These are phyloP conservation scores for Synergus japonicus DNA, from an alignment of 2,888 invertebrate genomes.

Conservation along the genomic window DNA sequence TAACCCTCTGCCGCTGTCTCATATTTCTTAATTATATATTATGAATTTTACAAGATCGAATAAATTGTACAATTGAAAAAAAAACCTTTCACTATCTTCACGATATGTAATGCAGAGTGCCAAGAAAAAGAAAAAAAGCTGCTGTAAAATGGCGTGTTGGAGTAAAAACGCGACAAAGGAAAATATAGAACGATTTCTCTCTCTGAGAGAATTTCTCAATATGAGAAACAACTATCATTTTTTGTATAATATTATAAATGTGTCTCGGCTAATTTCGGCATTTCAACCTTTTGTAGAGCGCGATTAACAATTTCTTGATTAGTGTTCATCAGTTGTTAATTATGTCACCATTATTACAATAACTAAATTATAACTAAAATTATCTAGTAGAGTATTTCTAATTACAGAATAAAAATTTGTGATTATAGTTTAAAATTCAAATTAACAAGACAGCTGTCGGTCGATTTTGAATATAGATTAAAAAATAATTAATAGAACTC, in stretches of 20 bases:
- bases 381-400: slow-evolving; percentile 60
- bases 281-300: slow-evolving; percentile 53
- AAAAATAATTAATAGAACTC: not conserved
- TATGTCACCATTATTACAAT: slow-evolving; percentile 42
- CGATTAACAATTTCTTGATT: slow-evolving; percentile 47
- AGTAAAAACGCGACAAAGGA: slow-evolving; percentile 4
- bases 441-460: slow-evolving; percentile 58
- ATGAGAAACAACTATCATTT: slow-evolving; percentile 69
- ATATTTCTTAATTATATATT: not conserved
- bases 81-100: not conserved
- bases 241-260: slow-evolving; percentile 53
- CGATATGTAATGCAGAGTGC: slow-evolving; percentile 58
- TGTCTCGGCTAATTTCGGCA: slow-evolving; percentile 53
- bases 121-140: slow-evolving; percentile 49
- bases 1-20: not conserved
- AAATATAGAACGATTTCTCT: slow-evolving; percentile 6
- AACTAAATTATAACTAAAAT: slow-evolving; percentile 54
- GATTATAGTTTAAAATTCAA: slow-evolving; percentile 52
- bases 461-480: slow-evolving; percentile 41
- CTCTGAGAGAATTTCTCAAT: slow-evolving; percentile 70
- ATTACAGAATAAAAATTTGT: slow-evolving; percentile 51
- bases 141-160: slow-evolving; percentile 12
- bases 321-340: slow-evolving; percentile 37
- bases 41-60: not conserved
- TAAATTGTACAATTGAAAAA: not conserved